Evolutionary conservation across 2,113 vertebrate genomes (phyloP).

Genomic region (Turdus rufiventris): DNA sequence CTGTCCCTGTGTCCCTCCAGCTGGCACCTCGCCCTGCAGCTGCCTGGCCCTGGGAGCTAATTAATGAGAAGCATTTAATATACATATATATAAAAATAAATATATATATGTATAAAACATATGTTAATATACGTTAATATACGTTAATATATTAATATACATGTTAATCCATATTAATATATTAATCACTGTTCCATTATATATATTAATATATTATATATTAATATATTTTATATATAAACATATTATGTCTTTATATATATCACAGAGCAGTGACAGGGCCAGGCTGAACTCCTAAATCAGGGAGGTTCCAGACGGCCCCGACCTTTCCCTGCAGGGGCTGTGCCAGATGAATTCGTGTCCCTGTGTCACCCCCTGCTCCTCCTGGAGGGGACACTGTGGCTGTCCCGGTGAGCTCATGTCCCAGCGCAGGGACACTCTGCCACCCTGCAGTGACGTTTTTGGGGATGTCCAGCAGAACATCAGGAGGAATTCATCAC

Average conservation of each 20-base stretch:
- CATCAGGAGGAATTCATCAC: background rate
- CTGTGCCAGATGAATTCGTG: background rate
- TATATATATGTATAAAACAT: no score
- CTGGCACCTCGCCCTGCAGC: background rate
- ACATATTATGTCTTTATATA: no score
- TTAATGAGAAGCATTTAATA: background rate
- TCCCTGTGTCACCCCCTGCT: background rate
- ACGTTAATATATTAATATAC: no score
- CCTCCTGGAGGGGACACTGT: background rate
- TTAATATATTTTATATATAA: no score
- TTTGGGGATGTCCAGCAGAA: background rate
- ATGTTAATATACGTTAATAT: no score
- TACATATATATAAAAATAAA: no score
- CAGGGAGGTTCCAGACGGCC: background rate
- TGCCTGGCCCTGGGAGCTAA: background rate
- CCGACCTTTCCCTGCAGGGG: background rate
- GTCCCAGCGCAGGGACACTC: no score
- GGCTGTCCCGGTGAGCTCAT: rapidly evolving
- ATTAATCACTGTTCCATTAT: no score
- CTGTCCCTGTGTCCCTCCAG: background rate
- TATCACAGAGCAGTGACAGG: background rate
- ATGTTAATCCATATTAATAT: no score
- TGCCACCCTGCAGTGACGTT: rapidly evolving
- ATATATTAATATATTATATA: no score
- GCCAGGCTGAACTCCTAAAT: background rate